Base-by-base conservation (phyloP, 2,888 invertebrate genomes). In the Aphidius colemani region DNA sequence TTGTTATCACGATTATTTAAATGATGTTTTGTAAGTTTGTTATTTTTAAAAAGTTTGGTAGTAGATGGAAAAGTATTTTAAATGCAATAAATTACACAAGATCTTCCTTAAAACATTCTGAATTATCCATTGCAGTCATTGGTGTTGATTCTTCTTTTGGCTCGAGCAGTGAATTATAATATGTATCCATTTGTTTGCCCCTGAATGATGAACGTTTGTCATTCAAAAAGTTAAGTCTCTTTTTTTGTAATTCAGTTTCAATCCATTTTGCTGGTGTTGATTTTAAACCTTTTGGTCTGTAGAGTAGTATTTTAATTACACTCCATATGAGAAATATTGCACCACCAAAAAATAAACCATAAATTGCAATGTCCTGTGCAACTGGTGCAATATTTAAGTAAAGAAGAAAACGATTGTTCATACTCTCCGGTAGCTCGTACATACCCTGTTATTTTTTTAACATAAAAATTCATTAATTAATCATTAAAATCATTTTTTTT, bases 341-440 rank as follows among this genome's bases (percentile, higher is more conserved):
- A 0, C 87, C 85, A 0, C 84, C 69, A 50, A 88, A 78, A 67
- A 88, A 84, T 2, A 82, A 73, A 0, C 85, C 57, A 74, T 89
- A 90, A 82, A 86, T 87, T 0, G 85, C 75, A 0, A 80, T 81
- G 64, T 84, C 82, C 77, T 90, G 89, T 0, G 88, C 84, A 0
- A 86, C 72, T 0, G 94, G 93, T 4, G 92, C 77, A 6, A 91
- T 85, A 75, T 90, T 90, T 6, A 94, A 81, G 78, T 94, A 93
- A 9, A 94, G 79, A 67, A 86, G 85, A 83, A 93, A 93, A 39
- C 88, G 87, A 41, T 85, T 83, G 63, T 86, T 85, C 71, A 94
- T 78, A 0, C 80, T 77, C 2, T 86, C 83, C 0, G 93, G 90
- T 3, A 94, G 84, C 4, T 85, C 82, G 72, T 87, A 85, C 89